Conservation (phyloP, 2,113 vertebrate genomes). For the Capricornis sumatraensis region DNA sequence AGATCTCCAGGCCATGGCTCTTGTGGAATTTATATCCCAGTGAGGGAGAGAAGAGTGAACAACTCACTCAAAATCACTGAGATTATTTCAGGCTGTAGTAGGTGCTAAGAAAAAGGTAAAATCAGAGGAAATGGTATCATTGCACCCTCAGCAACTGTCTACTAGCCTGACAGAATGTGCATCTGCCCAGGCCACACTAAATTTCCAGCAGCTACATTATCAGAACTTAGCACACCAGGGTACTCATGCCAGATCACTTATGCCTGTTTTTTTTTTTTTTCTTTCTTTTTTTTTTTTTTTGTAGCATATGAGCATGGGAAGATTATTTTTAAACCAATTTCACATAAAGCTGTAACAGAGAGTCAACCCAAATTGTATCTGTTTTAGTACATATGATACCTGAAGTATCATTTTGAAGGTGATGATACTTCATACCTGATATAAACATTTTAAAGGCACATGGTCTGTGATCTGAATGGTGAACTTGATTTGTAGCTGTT, state of each 20-base stretch:
- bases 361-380: not conserved
- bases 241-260: not conserved
- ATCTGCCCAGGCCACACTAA: not conserved
- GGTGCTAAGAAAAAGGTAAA: not conserved
- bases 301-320: not conserved
- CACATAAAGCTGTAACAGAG: constrained; percentile 23
- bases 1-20: not conserved
- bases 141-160: not conserved
- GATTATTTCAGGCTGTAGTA: not conserved
- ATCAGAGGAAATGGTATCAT: not conserved
- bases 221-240: not conserved
- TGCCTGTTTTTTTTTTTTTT: not conserved
- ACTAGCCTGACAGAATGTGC: rapidly evolving
- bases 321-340: constrained; percentile 39
- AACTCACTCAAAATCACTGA: not conserved
- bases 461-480: not conserved
- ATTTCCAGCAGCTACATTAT: not conserved
- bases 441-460: not conserved
- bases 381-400: not conserved
- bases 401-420: not conserved
- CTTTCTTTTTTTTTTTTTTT: not conserved
- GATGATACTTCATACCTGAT: not conserved
- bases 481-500: not conserved
- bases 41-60: not conserved
- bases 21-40: not conserved